Base-by-base conservation (phyloP, 2,797 vertebrate genomes). In the Vultur gryphus region DNA sequence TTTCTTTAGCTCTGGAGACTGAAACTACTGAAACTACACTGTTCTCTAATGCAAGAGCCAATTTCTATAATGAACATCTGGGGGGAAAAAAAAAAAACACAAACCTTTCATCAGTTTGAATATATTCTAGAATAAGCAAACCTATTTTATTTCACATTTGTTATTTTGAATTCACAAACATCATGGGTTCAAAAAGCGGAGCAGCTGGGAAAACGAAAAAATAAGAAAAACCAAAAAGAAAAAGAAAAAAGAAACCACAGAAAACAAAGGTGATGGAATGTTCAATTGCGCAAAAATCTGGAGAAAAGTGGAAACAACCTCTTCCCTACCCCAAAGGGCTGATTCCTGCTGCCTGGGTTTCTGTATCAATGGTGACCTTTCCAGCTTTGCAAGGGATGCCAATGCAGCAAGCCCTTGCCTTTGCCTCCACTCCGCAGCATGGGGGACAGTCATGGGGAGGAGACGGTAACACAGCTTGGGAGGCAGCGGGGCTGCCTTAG, bases 391-490 rank as follows among this genome's bases (percentile, higher is more conserved):
- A 49, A 35, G 2, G 13, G 23, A 65, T 29, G 64, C 9, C 18
- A 43, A 70, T 0, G 11, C 31, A 71, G 26, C 1, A 4, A 58
- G 66, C 18, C n/a, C 31, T 61, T 77, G 41, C 9, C 46, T 57
- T 51, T 12, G 51, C 13, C 41, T 87, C 25, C 4, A 4, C 43
- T 66, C 71, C 4, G 5, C 35, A n/a, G n/a, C 26, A 43, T 41
- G n/a, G 16, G 5, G 11, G 26, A 69, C 29, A 23, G 17, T 51
- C 37, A 15, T 0, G 2, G 13, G 3, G 9, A 37, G 62, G 13
- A 48, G 19, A 28, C 1, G 10, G 28, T 5, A 41, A 37, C 16
- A n/a, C 15, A 20, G 29, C 2, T 20, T 0, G 0, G 31, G 51
- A 39, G 55, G 44, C n/a, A 73, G 28, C 0, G 0, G 37, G n/a